Conservation (phyloP, 92 coral and sea anemone genomes). For the Palythoa grandis region DNA sequence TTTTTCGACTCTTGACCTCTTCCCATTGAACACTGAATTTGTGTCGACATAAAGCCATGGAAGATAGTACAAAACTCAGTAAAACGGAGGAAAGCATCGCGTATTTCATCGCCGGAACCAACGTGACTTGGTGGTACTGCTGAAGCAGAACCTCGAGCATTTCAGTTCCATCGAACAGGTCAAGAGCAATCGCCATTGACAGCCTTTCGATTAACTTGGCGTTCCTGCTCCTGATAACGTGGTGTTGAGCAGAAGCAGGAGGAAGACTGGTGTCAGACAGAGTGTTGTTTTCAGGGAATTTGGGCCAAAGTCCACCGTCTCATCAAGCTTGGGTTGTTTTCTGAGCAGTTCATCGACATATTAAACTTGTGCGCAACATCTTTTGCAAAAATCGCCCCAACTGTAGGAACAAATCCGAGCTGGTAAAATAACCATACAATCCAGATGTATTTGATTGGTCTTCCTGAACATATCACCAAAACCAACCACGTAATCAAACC, state of each 20-base stretch:
- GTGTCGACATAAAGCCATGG: slow-evolving; percentile 56
- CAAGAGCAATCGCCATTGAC: slow-evolving; percentile 50
- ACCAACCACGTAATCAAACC: slow-evolving; percentile 8
- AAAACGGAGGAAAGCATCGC: slow-evolving; percentile 50
- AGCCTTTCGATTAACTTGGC: slow-evolving; percentile 48
- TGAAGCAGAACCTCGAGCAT: slow-evolving; percentile 55
- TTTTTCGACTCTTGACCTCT: slow-evolving; percentile 15
- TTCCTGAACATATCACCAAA: not conserved
- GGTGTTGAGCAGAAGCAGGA: slow-evolving; percentile 63
- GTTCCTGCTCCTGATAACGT: slow-evolving; percentile 22
- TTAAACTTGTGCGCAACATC: slow-evolving; percentile 19
- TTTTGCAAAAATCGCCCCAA: slow-evolving; percentile 33
- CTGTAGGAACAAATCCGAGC: slow-evolving; percentile 14
- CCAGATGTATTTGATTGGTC: slow-evolving; percentile 41
- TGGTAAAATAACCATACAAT: slow-evolving; percentile 48
- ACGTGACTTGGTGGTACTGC: not conserved
- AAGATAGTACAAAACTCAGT: slow-evolving; percentile 50
- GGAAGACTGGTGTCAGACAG: slow-evolving; percentile 68
- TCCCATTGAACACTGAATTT: slow-evolving; percentile 4
- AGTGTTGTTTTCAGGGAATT: slow-evolving; percentile 46
- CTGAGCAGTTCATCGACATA: too few species aligned
- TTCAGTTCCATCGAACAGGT: slow-evolving; percentile 66
- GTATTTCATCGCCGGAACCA: slow-evolving; percentile 14
- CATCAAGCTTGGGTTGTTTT: slow-evolving; percentile 27
- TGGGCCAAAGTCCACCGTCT: slow-evolving; percentile 61